Evolutionary conservation across 2,888 invertebrate species (phyloP), one percentile per base, ranked within the genome.

Genomic region (Thysanoteuthis rhombus): DNA sequence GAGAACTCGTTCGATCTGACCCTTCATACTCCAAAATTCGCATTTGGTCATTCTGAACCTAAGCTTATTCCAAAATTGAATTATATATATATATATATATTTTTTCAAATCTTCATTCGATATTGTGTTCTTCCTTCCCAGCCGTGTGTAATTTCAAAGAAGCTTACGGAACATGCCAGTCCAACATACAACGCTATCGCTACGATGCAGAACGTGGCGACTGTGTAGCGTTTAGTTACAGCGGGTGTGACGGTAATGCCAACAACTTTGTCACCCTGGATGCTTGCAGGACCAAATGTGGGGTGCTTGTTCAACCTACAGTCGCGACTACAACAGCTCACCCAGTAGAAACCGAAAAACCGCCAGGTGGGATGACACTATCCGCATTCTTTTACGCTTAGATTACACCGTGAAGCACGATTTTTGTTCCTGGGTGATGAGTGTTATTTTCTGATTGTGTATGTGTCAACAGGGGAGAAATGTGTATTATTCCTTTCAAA

Each of bases 241-340:
- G 98, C 93, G 99, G 99, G 91, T 99, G 99, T 96, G 98, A 98
- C 93, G 99, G 99, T 94, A 99, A 99, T 97, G 98, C 96, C 92
- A 97, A 97, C 95, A 96, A 96, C 94, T 97, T 97, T 95, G 94
- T 94, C 90, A 94, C 95, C 1, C 58, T 95, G 52, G 94, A 94
- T 22, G 94, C 94, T 32, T 96, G 96, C 94, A 94, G 95, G 92
- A 94, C 93, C 93, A 94, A 95, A 25, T 96, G 96, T 93, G 93
- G 94, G 94, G 94, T 92, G 25, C 16, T 28, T 12, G 90, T 32
- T 32, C 8, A 32, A 42, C 25, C 40, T 1, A 2, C 39, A 5
- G 32, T 45, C 28, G 12, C 91, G 28, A 42, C 92, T 6, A 40
- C 39, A 40, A 92, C 92, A 22, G n/a, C 5, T 8, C 22, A 25